A percentile compares a stretch with the other conserved stretches of the same genome.
phyloP scores from a whole-genome alignment of 2,888 invertebrate species.

The Lingula anatina region DNA sequence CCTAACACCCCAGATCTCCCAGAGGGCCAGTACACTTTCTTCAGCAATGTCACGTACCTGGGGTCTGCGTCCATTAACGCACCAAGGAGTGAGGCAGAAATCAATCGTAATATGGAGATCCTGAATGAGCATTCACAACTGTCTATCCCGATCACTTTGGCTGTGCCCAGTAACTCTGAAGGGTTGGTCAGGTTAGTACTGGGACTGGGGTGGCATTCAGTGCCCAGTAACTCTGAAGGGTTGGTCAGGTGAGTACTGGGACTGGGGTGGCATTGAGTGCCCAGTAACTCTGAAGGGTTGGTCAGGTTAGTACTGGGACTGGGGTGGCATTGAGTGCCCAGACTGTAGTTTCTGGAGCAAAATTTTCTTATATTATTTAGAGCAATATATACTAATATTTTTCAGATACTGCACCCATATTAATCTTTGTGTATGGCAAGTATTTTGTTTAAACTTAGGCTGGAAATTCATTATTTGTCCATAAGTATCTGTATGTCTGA shows the following conservation, averaged over 20 bases:
- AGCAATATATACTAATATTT: too few relatives aligned
- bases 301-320: slow-evolving; percentile 81
- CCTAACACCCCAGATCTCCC: slow-evolving; percentile 24
- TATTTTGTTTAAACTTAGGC: too few relatives aligned
- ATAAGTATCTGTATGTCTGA: too few relatives aligned
- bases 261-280: too few relatives aligned
- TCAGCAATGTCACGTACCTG: slow-evolving; percentile 87
- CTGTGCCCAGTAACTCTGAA: slow-evolving; percentile 87
- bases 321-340: too few relatives aligned
- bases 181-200: slow-evolving; percentile 82
- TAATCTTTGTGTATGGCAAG: too few relatives aligned
- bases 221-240: slow-evolving; percentile 89
- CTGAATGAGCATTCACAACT: slow-evolving; percentile 74
- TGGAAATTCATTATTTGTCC: too few relatives aligned
- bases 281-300: slow-evolving; percentile 84
- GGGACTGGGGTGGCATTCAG: too few relatives aligned
- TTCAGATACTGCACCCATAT: too few relatives aligned
- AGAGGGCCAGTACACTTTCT: slow-evolving; percentile 56
- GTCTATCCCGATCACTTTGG: slow-evolving; percentile 84
- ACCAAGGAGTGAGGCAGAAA: slow-evolving; percentile 86
- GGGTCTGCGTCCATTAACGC: slow-evolving; percentile 87
- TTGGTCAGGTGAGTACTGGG: slow-evolving; percentile 79
- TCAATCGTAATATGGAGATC: slow-evolving; percentile 87
- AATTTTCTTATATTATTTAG: too few relatives aligned
- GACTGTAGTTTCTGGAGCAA: too few relatives aligned